Conservation (phyloP, 1,140 invertebrate genomes). For the Bombus superbus region DNA sequence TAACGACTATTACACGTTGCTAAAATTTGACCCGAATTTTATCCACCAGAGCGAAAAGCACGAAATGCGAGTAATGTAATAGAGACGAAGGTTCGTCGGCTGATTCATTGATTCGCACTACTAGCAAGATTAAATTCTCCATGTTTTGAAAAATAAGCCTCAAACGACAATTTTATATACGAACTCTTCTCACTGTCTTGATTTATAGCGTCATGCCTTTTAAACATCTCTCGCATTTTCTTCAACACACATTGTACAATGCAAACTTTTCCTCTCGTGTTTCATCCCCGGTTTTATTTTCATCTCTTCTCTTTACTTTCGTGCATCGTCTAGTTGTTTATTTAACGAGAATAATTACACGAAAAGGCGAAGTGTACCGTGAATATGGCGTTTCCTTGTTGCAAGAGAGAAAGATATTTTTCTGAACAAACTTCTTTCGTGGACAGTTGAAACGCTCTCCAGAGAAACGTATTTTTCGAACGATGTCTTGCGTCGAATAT, state of each 20-base stretch:
- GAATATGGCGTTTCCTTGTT: neutral
- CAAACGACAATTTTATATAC: neutral
- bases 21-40: too few species aligned
- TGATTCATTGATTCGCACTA: neutral
- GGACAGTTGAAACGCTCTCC: neutral
- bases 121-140: neutral
- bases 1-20: too few species aligned
- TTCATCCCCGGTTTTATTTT: neutral
- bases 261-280: neutral
- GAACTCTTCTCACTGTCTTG: neutral
- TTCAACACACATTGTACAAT: neutral
- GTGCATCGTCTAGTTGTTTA: neutral
- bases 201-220: too few species aligned
- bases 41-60: neutral
- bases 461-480: slow-evolving; percentile 6
- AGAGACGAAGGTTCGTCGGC: neutral
- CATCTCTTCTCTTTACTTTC: too few species aligned
- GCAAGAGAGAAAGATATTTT: neutral
- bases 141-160: too few species aligned
- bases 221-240: neutral
- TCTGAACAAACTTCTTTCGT: neutral
- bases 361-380: too few species aligned
- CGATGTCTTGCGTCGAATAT: neutral
- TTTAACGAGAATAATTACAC: slow-evolving; percentile 1
- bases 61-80: neutral